Evolutionary conservation across 1,140 invertebrate species (phyloP), one percentile per base, ranked within the genome.

Genomic region (Drosophila pruinosa): DNA sequence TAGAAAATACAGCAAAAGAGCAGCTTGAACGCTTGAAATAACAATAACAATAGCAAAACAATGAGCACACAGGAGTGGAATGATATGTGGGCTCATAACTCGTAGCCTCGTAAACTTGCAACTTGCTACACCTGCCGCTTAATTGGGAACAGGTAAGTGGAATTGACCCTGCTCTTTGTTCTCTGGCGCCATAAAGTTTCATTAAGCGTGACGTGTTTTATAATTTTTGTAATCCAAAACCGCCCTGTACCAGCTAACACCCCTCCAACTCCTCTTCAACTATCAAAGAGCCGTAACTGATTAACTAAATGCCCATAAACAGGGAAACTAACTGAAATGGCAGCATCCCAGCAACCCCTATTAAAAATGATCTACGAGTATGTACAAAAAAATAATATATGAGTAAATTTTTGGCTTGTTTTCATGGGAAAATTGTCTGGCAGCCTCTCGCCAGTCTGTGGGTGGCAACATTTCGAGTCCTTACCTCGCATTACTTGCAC

Each of bases 221-320:
- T 68, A 50, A 58, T 72, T 67, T 68, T 61, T 50, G 56, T 67
- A 58, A 67, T 67, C 45, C 45, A 58, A 67, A 67, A 47, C 41
- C 61, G 43, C 43, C 43, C 58, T 50, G 41, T 34, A 50, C 24
- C 67, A 45, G 26, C 17, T 43, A 5, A 2, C 48, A 26, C n/a
- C 26, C 34, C 39, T 34, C 65, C 14, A 15, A 12, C 36, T 6
- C 2, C 12, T 38, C 14, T 5, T 0, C 12, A 26, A 52, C 69
- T 64, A 70, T 54, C 65, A 71, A 65, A 78, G 47, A 64, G 67
- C 79, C 80, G 70, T 86, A 86, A 86, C 81, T 80, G 81, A 85
- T 85, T 85, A 85, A 85, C 80, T 85, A 85, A 85, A 79, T 67
- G 76, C 68, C 64, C 76, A 85, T 73, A 83, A 76, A 79, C 73